Evolutionary conservation across 23 tunicate species (phyloP), one percentile per base, ranked within the genome.

Genomic region (Trididemnum nubilum): DNA sequence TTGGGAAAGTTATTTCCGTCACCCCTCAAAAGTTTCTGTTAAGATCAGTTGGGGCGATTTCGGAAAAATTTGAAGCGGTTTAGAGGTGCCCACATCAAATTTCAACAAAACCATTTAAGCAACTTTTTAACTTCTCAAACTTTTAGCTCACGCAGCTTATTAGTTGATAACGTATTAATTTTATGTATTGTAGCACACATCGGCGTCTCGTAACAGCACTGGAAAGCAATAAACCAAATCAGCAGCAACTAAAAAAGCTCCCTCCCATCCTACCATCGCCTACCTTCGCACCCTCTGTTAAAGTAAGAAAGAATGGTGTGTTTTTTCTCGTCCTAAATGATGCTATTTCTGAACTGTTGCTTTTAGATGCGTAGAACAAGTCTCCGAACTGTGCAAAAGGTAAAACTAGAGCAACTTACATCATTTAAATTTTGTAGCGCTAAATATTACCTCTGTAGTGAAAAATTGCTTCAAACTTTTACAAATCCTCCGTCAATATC

Each of bases 131-230:
- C n/a, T n/a, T n/a, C n/a, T n/a, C n/a, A n/a, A n/a, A n/a, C n/a
- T n/a, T n/a, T n/a, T n/a, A n/a, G n/a, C n/a, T n/a, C n/a, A n/a
- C n/a, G n/a, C n/a, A n/a, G n/a, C n/a, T n/a, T n/a, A n/a, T n/a
- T n/a, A n/a, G n/a, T n/a, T n/a, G n/a, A n/a, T n/a, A n/a, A n/a
- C n/a, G n/a, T n/a, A n/a, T n/a, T n/a, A n/a, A n/a, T n/a, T n/a
- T n/a, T n/a, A n/a, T n/a, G 4, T 61, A 4, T 73, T 85, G n/a
- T 29, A 85, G 90, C 3, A 60, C 82, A 18, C 90, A 85, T 69
- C 83, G 73, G 22, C 84, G 72, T 24, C 72, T 85, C 2, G 84
- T 85, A 0, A 79, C 90, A 5, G 90, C 82, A 3, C 4, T 85
- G 79, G 90, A 85, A 32, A 82, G 72, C 24, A 52, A 57, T 35